A percentile compares a stretch with the other conserved stretches of the same genome.
Conservation (phyloP, 1,140 invertebrate genomes). For the Caenorhabditis latens region DNA sequence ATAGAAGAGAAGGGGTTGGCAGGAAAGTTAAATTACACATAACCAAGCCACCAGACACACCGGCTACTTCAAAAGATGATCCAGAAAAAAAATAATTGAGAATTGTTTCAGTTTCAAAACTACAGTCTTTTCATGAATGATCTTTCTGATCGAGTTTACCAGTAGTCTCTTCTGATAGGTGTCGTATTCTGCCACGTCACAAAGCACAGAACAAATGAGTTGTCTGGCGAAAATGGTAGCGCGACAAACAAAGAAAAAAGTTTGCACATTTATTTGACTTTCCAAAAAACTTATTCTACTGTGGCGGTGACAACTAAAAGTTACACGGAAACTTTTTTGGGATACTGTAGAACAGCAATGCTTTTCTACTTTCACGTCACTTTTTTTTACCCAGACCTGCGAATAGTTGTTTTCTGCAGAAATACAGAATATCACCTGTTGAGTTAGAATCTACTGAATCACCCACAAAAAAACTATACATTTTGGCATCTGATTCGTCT, state of each 20-base stretch:
- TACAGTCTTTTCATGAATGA: too few relatives aligned
- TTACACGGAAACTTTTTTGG: constrained; percentile 47
- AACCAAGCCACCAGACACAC: too few relatives aligned
- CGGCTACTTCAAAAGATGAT: too few relatives aligned
- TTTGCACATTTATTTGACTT: constrained; percentile 55
- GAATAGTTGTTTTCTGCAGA: background rate
- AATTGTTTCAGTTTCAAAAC: too few relatives aligned
- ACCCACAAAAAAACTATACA: too few relatives aligned
- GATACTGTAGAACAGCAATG: constrained; percentile 6
- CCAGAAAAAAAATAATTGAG: too few relatives aligned
- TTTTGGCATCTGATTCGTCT: too few relatives aligned
- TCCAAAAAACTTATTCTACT: constrained; percentile 32
- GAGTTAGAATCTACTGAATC: too few relatives aligned
- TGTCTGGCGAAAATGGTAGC: constrained; percentile 2
- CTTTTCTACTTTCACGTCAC: constrained; percentile 66
- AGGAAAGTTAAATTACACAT: background rate
- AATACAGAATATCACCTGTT: too few relatives aligned
- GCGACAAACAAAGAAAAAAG: constrained; percentile 16
- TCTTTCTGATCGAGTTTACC: too few relatives aligned
- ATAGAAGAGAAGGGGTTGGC: background rate
- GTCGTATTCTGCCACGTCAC: background rate
- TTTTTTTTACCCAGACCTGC: background rate
- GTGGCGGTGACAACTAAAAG: constrained; percentile 32
- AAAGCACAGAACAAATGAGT: constrained; percentile 1
- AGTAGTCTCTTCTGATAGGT: too few relatives aligned